Percentiles rank a stretch among this genome's conserved stretches.
phyloP scores from a whole-genome alignment of 1,140 invertebrate genomes.

The Muscidifurax raptorellus region DNA sequence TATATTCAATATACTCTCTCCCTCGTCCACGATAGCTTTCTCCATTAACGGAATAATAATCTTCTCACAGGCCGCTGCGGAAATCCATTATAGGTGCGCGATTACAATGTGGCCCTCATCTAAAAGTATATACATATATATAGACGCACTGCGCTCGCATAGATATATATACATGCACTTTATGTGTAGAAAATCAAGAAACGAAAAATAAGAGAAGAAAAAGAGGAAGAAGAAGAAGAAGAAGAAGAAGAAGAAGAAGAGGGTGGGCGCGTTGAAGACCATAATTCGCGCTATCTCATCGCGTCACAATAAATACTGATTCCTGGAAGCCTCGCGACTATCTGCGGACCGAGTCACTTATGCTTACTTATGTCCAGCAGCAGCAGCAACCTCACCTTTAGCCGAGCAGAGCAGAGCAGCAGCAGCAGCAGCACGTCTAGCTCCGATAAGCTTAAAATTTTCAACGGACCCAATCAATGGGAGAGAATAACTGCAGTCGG shows the following conservation, averaged over 20 bases:
- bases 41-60: background rate
- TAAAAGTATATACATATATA: background rate
- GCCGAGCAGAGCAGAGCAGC: no score
- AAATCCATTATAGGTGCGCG: constrained; percentile 1
- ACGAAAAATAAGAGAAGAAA: background rate
- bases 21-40: background rate
- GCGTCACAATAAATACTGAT: constrained; percentile 76
- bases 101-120: background rate
- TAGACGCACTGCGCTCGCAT: no score
- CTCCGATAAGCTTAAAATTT: constrained; percentile 40
- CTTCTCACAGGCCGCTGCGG: background rate
- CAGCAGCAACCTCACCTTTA: background rate
- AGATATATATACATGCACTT: no score
- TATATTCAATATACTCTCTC: constrained; percentile 4
- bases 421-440: constrained; percentile 34
- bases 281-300: constrained; percentile 75
- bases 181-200: background rate
- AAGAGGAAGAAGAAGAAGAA: no score
- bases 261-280: constrained; percentile 73
- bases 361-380: constrained; percentile 69
- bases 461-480: constrained; percentile 41
- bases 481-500: constrained; percentile 13
- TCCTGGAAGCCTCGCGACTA: constrained; percentile 70
- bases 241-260: constrained; percentile 42
- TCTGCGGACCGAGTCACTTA: constrained; percentile 67